Conservation (phyloP, 2,113 vertebrate species). For the Silurus meridionalis region DNA sequence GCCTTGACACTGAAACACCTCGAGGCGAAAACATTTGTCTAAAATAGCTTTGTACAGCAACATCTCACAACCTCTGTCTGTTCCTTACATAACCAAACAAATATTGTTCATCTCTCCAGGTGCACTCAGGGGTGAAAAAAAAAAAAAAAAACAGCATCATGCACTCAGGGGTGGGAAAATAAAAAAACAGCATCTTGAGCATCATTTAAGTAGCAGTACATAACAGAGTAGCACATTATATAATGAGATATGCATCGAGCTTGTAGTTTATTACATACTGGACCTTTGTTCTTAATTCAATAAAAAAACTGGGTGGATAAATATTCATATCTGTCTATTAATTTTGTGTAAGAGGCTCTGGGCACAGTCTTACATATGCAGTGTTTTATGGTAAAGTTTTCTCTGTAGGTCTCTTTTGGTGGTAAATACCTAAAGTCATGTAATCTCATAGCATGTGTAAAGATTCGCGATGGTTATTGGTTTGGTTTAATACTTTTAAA, state of each 20-base stretch:
- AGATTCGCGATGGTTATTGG: no score
- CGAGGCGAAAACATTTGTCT: not conserved
- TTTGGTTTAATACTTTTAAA: no score
- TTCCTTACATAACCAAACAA: not conserved
- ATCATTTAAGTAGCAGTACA: not conserved
- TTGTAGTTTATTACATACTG: not conserved
- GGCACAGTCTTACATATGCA: not conserved
- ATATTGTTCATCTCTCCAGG: not conserved
- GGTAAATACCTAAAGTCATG: no score
- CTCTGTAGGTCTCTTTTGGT: no score
- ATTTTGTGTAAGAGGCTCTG: not conserved
- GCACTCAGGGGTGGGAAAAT: not conserved
- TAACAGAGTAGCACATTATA: not conserved
- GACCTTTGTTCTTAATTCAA: no score
- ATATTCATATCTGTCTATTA: not conserved
- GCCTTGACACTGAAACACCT: not conserved
- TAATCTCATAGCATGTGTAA: no score
- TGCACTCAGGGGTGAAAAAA: not conserved
- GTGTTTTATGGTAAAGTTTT: no score
- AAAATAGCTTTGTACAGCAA: conserved; percentile 3
- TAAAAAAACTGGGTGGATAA: not conserved
- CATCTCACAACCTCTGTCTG: not conserved
- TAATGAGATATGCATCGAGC: not conserved
- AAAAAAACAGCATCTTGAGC: not conserved
- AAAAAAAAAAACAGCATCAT: not conserved